Percentiles rank a stretch among this genome's conserved stretches.
These are phyloP conservation scores for Ciona savignyi DNA, from an alignment of 23 tunicate species.

Conservation along the genomic window DNA sequence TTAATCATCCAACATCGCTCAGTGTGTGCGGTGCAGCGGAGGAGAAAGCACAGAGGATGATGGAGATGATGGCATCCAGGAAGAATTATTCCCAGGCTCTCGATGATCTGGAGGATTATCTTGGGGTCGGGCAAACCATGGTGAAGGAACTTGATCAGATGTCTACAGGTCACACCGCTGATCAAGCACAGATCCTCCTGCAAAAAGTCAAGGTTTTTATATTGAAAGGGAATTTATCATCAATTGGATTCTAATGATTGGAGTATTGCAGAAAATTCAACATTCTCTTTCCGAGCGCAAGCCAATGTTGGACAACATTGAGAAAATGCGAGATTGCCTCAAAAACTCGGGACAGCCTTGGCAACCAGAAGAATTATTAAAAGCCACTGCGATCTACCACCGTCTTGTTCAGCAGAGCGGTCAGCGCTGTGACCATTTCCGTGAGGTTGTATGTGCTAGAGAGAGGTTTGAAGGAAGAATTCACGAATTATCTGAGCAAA, in stretches of 20 bases:
- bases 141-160: slow-evolving; percentile 62
- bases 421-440: slow-evolving; percentile 62
- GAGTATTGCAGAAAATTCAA: slow-evolving; percentile 39
- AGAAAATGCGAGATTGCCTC: slow-evolving; percentile 84
- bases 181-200: slow-evolving; percentile 57
- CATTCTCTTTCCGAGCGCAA: slow-evolving; percentile 28
- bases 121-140: slow-evolving; percentile 61
- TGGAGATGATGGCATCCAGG: slow-evolving; percentile 75
- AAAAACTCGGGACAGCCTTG: slow-evolving; percentile 97
- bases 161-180: slow-evolving; percentile 88
- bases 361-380: slow-evolving; percentile 92
- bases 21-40: slow-evolving; percentile 77
- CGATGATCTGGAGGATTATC: slow-evolving; percentile 59
- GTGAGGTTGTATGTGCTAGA: slow-evolving; percentile 45
- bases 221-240: neutral
- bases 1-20: neutral
- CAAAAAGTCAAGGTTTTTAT: slow-evolving; percentile 47
- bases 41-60: slow-evolving; percentile 44
- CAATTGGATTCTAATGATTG: neutral
- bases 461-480: slow-evolving; percentile 71
- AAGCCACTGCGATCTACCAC: slow-evolving; percentile 92
- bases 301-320: slow-evolving; percentile 50
- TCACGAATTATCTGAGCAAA: slow-evolving; percentile 35
- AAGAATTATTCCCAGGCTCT: slow-evolving; percentile 40
- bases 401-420: slow-evolving; percentile 51